Evolutionary conservation across 2,797 vertebrate genomes (phyloP), one percentile per base, ranked within the genome.

Genomic region (Karalla daura): DNA sequence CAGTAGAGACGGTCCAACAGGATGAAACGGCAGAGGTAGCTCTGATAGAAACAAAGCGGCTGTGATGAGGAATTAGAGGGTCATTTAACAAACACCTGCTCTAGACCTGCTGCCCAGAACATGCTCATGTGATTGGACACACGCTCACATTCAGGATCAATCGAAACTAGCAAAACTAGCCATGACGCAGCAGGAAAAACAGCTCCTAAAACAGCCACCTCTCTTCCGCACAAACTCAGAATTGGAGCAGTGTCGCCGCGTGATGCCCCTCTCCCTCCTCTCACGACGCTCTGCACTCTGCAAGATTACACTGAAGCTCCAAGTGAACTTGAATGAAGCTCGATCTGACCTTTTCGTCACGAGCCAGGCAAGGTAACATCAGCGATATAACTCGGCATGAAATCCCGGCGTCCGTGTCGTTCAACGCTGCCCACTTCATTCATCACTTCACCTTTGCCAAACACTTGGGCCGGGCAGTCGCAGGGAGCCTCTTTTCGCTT

Each of bases 301-400:
- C 37, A 49, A 21, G 20, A 46, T 36, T 33, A 60, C 24, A 5
- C 18, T 14, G 25, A 23, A 27, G 45, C 39, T 45, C 47, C 33
- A 18, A 40, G 13, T 49, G 13, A 15, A 15, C 23, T 11, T 50
- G 49, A 60, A 15, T n/a, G 18, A 58, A 10, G 30, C 43, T 44
- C 12, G 20, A 36, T 62, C 17, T 23, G 52, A 61, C 39, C 53
- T 52, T 55, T n/a, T 60, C 55, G 50, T 25, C 27, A 15, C 14
- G 1, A 39, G 30, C 67, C 63, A 65, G 46, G n/a, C n/a, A 37
- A 49, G 40, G 24, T 6, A 24, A 47, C 69, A 54, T 63, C 24
- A 17, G 13, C 11, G 2, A 21, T 51, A 25, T 49, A 58, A 32
- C 25, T 43, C 25, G 51, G 6, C 32, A 35, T 43, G 15, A 53